phyloP scores from a whole-genome alignment of 2,113 vertebrate species.

The Rhineura floridana region DNA sequence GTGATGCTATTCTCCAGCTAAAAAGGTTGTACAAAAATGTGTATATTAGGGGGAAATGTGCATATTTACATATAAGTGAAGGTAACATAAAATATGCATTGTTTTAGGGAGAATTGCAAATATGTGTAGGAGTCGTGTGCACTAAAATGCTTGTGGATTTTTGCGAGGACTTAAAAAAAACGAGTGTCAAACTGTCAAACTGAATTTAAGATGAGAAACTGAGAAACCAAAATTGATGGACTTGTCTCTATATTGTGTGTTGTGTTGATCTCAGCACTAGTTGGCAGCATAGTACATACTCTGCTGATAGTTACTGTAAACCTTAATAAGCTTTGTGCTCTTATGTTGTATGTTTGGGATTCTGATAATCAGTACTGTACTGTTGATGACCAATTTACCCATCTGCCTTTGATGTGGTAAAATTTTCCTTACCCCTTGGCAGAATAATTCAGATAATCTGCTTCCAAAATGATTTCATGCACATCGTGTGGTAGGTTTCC shows the following conservation, averaged over 20 bases:
- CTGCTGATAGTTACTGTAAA: neutral
- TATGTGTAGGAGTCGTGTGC: no score
- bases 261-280: neutral
- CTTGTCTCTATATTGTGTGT: neutral
- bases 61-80: no score
- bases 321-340: neutral
- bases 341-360: neutral
- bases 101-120: no score
- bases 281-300: conserved; percentile 5
- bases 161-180: no score
- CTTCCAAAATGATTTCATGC: neutral
- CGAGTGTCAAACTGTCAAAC: no score
- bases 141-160: no score
- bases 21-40: no score
- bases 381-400: neutral
- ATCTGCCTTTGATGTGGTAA: neutral
- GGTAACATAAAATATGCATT: no score
- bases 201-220: no score
- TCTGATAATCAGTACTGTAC: neutral
- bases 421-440: neutral
- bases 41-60: no score
- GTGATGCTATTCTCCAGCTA: no score
- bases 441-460: neutral
- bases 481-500: neutral
- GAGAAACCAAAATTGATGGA: no score